Evolutionary conservation across 2,797 vertebrate species (phyloP).

Genomic region (Moxostoma hubbsi): DNA sequence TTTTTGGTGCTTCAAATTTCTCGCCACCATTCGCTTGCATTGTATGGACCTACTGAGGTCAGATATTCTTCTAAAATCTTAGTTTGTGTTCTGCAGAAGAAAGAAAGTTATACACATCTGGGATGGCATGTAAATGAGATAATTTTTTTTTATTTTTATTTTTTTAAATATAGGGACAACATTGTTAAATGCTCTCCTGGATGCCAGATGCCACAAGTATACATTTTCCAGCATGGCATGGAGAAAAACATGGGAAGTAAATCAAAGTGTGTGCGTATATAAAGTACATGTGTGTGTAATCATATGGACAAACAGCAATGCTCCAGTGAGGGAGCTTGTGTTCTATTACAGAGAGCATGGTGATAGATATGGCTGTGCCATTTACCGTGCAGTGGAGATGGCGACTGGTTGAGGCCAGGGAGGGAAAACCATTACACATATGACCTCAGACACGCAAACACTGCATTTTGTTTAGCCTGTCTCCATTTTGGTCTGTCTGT

Average conservation of each 20-base stretch:
- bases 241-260: slow-evolving; percentile 57
- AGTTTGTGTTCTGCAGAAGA: neutral
- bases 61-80: too few species aligned
- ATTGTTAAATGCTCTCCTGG: slow-evolving; percentile 10
- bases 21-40: too few species aligned
- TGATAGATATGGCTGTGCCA: slow-evolving; percentile 41
- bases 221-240: neutral
- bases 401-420: slow-evolving; percentile 53
- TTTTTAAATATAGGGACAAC: neutral
- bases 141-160: neutral
- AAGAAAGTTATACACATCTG: too few species aligned
- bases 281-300: slow-evolving; percentile 20
- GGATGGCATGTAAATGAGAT: too few species aligned
- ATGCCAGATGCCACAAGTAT: slow-evolving; percentile 23
- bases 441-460: too few species aligned
- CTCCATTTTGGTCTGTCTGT: slow-evolving; percentile 13
- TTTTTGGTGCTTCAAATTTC: too few species aligned
- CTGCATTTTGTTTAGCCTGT: slow-evolving; percentile 31
- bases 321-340: slow-evolving; percentile 77
- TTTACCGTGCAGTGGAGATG: slow-evolving; percentile 70
- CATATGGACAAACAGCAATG: slow-evolving; percentile 69
- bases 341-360: slow-evolving; percentile 75
- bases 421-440: too few species aligned
- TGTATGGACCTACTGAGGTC: too few species aligned
- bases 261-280: slow-evolving; percentile 47